Base-by-base conservation (phyloP, 2,113 vertebrate species). In the Peromyscus maniculatus region DNA sequence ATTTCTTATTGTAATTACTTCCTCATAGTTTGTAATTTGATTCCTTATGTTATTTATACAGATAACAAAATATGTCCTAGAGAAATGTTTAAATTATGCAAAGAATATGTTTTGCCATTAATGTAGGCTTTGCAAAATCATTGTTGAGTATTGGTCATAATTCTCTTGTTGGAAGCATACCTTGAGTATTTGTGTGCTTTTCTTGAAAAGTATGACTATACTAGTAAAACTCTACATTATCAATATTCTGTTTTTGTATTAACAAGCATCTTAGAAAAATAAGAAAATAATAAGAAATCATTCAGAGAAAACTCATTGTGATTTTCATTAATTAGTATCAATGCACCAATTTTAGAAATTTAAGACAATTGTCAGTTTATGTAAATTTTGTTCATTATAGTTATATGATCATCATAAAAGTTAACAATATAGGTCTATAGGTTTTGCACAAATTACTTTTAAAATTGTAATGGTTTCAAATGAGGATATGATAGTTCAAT, bases 351-450 rank as follows among this genome's bases (percentile, higher is more conserved):
- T 95, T 94, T 82, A 71, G 39, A 93, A 91, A 72, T 90, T 89
- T 96, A 39, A 97, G 31, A 75, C 11, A 86, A 33, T 83, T 91
- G 15, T 77, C n/a, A 86, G 22, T 39, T 92, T 89, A 82, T 52
- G 0, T 88, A 57, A 87, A 22, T 64, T 72, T 91, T 49, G 0
- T 79, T 93, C 5, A 83, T 69, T 83, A 16, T 36, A 49, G 36
- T 91, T 82, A 36, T 36, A 46, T 22, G 21, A 71, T 36, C 22
- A 82, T 52, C 24, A 72, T 71, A 59, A 96, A 94, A 88, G 86
- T 49, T 83, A 64, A 43, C 74, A 39, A 94, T 55, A 15, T 26
- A 64, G 21, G 2, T 57, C 2, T 43, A 64, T 83, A 13, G 11
- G 3, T 82, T 93, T 96, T 80, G 3, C 55, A 7, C 36, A 91